These are phyloP conservation scores for Ptychadena robeensis DNA, from an alignment of 2,797 vertebrate species.

Conservation along the genomic window DNA sequence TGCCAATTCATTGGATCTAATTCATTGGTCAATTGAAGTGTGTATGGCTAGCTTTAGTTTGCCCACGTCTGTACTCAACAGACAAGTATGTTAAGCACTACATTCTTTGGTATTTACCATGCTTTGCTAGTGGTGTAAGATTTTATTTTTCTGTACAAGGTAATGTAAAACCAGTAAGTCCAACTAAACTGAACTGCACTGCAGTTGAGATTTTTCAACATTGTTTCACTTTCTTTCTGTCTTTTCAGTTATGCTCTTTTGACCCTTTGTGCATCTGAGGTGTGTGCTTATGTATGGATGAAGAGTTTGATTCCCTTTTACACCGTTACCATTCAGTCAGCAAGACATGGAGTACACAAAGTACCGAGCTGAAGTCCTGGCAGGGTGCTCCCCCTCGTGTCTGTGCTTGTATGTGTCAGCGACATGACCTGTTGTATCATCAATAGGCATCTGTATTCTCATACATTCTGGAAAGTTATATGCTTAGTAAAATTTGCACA, in stretches of 20 bases:
- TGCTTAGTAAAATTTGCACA: too few species aligned
- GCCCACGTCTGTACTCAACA: too few species aligned
- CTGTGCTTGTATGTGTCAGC: constrained; percentile 6
- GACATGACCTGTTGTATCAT: not conserved
- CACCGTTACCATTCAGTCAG: not conserved
- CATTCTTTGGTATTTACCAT: too few species aligned
- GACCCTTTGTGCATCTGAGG: not conserved
- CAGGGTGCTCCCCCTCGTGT: constrained; percentile 48
- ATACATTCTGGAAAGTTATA: too few species aligned
- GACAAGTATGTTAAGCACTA: too few species aligned
- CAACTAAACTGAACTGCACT: not conserved
- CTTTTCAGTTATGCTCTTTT: not conserved
- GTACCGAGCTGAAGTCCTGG: constrained; percentile 3
- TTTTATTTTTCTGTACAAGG: not conserved
- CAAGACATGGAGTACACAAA: not conserved
- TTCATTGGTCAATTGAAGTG: too few species aligned
- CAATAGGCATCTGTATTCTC: not conserved
- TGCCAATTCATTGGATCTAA: too few species aligned
- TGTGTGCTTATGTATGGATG: not conserved
- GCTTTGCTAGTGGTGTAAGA: too few species aligned
- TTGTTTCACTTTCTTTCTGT: not conserved
- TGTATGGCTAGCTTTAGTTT: too few species aligned
- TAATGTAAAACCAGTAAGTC: not conserved
- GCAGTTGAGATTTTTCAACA: not conserved
- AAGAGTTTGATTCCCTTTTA: not conserved